phyloP scores from a whole-genome alignment of 1,140 invertebrate species.

The Drosophila kikkawai region DNA sequence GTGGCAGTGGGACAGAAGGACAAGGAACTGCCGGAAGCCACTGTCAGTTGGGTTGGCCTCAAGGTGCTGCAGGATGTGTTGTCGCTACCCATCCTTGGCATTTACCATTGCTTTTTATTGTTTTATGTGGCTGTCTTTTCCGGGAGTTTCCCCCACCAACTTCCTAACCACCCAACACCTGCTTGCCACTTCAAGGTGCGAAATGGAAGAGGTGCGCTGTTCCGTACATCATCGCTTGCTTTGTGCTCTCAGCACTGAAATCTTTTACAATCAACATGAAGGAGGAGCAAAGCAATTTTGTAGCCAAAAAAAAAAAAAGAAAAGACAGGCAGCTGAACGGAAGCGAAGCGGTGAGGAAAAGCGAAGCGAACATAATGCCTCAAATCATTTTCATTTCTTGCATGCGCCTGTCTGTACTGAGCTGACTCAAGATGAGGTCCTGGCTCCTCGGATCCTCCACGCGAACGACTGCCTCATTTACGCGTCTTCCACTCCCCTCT shows the following conservation, averaged over 20 bases:
- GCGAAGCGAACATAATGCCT: conserved; percentile 65
- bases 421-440: conserved; percentile 42
- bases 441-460: conserved; percentile 7
- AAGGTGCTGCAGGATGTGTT: conserved; percentile 61
- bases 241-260: conserved; percentile 69
- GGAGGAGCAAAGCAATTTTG: conserved; percentile 58
- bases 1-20: conserved; percentile 4
- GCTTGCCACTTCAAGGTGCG: conserved; percentile 66
- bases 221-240: conserved; percentile 75
- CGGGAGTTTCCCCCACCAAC: neutral
- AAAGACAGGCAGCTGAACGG: conserved; percentile 26
- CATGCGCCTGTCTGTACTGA: conserved; percentile 62
- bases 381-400: conserved; percentile 82
- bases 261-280: conserved; percentile 71
- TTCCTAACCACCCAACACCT: neutral
- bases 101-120: conserved; percentile 68
- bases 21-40: conserved; percentile 40
- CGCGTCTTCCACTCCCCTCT: conserved; percentile 32
- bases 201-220: conserved; percentile 64
- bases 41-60: conserved; percentile 55
- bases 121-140: conserved; percentile 66
- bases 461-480: conserved; percentile 37
- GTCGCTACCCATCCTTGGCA: conserved; percentile 47
- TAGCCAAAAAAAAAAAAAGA: conserved; percentile 39
- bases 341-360: conserved; percentile 26